phyloP scores from a whole-genome alignment of 2,888 invertebrate species.

The Hemistola chrysoprasaria region DNA sequence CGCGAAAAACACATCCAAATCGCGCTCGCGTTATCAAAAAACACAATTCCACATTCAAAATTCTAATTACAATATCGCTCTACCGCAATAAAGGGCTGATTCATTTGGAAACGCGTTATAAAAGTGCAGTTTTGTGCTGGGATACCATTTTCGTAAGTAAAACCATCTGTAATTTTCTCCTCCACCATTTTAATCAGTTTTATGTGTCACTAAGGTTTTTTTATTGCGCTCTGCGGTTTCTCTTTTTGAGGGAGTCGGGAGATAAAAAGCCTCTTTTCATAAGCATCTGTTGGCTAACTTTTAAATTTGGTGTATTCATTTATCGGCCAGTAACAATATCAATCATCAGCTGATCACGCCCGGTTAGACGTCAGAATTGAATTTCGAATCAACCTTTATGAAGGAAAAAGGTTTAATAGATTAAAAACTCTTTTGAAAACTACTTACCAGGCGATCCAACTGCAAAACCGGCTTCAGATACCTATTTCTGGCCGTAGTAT shows the following conservation, averaged over 20 bases:
- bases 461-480: conserved; percentile 39
- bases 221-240: conserved; percentile 31
- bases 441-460: conserved; percentile 62
- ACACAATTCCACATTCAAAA: conserved; percentile 50
- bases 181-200: conserved; percentile 55
- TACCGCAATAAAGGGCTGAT: conserved; percentile 30
- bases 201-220: conserved; percentile 40
- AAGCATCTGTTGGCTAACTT: conserved; percentile 6
- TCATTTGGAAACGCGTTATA: conserved; percentile 35
- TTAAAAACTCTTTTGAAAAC: too few species aligned
- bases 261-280: conserved; percentile 14
- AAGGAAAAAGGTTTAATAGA: too few species aligned
- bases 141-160: conserved; percentile 66
- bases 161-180: conserved; percentile 39
- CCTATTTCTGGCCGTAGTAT: conserved; percentile 53
- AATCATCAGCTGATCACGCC: conserved; percentile 60
- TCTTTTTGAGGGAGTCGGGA: conserved; percentile 18
- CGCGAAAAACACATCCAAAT: conserved; percentile 70
- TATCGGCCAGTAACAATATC: conserved; percentile 4
- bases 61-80: conserved; percentile 36
- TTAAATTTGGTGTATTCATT: conserved; percentile 34
- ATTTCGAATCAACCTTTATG: conserved; percentile 5
- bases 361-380: conserved; percentile 48
- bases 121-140: conserved; percentile 63
- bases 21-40: conserved; percentile 69